phyloP scores from a whole-genome alignment of 2,113 vertebrate species.

The Fulmarus glacialis region DNA sequence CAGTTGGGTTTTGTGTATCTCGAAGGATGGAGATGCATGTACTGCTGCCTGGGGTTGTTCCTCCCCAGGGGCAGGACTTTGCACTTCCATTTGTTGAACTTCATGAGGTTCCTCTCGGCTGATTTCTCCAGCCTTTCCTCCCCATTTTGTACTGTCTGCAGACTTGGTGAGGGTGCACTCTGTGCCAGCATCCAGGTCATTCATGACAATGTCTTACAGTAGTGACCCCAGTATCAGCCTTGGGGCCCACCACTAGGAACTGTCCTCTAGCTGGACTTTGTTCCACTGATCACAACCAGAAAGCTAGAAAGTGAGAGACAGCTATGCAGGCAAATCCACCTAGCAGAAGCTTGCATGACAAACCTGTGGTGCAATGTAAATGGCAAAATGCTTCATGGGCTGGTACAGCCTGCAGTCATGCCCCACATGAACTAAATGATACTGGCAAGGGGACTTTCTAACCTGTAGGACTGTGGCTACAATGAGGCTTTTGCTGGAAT shows the following conservation, averaged over 20 bases:
- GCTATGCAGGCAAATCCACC: neutral
- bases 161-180: neutral
- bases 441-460: neutral
- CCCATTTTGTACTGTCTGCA: neutral
- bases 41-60: neutral
- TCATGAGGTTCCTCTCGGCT: neutral
- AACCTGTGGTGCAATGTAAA: neutral
- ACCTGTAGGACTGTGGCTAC: neutral
- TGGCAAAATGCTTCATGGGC: fast-evolving
- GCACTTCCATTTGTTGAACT: neutral
- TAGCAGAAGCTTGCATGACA: neutral
- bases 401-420: neutral
- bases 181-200: neutral
- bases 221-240: neutral
- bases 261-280: neutral
- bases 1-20: neutral
- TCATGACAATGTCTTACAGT: fast-evolving
- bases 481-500: neutral
- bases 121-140: neutral
- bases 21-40: neutral
- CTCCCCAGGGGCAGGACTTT: neutral
- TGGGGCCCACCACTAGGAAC: neutral
- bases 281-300: neutral
- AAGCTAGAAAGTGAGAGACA: neutral
- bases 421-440: neutral